These are phyloP conservation scores for Artemia franciscana DNA, from an alignment of 1,140 invertebrate genomes.

Conservation along the genomic window DNA sequence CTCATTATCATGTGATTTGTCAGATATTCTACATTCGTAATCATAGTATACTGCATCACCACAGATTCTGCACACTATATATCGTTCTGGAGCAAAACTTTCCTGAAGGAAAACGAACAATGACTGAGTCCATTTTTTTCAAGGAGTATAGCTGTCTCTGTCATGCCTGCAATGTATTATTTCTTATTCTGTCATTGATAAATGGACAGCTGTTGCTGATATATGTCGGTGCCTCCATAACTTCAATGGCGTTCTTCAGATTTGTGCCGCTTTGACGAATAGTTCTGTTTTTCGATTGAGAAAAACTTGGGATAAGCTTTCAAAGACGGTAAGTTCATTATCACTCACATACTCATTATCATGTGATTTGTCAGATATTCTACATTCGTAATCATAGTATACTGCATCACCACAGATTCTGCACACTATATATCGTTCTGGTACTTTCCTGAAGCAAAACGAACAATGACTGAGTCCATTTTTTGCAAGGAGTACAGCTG, in stretches of 20 bases:
- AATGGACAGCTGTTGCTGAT: conserved; percentile 81
- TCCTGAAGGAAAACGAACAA: conserved; percentile 51
- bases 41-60: conserved; percentile 37
- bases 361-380: conserved; percentile 30
- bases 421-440: conserved; percentile 29
- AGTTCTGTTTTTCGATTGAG: conserved; percentile 68
- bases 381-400: conserved; percentile 40
- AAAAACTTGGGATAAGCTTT: conserved; percentile 82
- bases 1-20: conserved; percentile 41
- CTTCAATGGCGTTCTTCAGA: conserved; percentile 83
- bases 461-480: conserved; percentile 43
- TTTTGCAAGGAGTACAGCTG: conserved; percentile 36
- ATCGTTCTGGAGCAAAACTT: conserved; percentile 18
- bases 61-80: conserved; percentile 34
- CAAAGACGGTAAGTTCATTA: conserved; percentile 60
- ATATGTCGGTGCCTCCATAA: conserved; percentile 78
- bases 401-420: conserved; percentile 31
- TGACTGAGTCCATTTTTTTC: conserved; percentile 34
- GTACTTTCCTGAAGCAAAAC: conserved; percentile 36
- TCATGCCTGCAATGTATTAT: too few species aligned
- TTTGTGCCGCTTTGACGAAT: conserved; percentile 77
- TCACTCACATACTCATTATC: conserved; percentile 55
- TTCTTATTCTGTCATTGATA: conserved; percentile 77
- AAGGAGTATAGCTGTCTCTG: conserved; percentile 38
- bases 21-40: conserved; percentile 29